These are phyloP conservation scores for Popillia japonica DNA, from an alignment of 1,140 invertebrate species.

Conservation along the genomic window DNA sequence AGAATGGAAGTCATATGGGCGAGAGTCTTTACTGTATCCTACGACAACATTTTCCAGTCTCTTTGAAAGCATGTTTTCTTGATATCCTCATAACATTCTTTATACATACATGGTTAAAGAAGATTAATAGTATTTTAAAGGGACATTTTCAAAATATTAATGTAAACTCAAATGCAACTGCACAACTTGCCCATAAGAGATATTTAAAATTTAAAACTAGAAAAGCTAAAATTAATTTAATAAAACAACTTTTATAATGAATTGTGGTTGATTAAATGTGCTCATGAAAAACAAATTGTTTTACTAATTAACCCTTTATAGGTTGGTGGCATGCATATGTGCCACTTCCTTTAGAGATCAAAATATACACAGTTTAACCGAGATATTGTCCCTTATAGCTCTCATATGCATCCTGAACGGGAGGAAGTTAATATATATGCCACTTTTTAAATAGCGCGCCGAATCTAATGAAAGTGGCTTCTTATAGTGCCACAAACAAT, in stretches of 20 bases:
- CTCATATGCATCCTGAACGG: too few relatives aligned
- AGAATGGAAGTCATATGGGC: conserved; percentile 5
- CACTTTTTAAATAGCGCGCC: too few relatives aligned
- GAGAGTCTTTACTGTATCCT: conserved; percentile 3
- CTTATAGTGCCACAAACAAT: too few relatives aligned
- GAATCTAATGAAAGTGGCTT: too few relatives aligned
- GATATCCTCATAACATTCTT: background rate
- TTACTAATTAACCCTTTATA: too few relatives aligned
- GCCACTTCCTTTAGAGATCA: too few relatives aligned
- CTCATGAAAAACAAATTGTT: too few relatives aligned
- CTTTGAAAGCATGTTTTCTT: conserved; percentile 13
- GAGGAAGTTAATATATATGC: too few relatives aligned
- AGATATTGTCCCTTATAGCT: too few relatives aligned
- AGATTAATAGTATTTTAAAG: conserved; percentile 14
- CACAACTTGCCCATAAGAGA: background rate
- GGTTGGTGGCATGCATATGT: too few relatives aligned
- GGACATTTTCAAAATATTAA: conserved; percentile 12
- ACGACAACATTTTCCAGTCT: conserved; percentile 11
- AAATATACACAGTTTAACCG: too few relatives aligned
- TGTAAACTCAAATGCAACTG: conserved; percentile 2
- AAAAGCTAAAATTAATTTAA: conserved; percentile 16
- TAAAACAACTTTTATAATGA: conserved; percentile 8
- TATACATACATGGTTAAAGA: conserved; percentile 18
- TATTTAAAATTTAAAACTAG: conserved; percentile 27
- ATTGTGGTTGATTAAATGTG: too few relatives aligned